These are phyloP conservation scores for Chromis chromis DNA, from an alignment of 2,797 vertebrate genomes.

Conservation along the genomic window DNA sequence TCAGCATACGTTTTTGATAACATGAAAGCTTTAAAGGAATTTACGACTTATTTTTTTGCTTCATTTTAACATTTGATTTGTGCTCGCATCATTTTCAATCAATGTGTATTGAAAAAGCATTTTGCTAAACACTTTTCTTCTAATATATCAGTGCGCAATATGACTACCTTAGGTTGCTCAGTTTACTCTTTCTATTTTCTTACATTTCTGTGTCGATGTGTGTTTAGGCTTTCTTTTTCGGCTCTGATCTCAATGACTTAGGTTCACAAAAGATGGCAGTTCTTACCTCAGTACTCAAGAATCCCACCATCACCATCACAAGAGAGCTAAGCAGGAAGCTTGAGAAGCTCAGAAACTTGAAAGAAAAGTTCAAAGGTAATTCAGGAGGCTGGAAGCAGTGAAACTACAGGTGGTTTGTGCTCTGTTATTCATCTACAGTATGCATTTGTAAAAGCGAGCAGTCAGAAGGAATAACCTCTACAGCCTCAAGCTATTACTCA, in stretches of 20 bases:
- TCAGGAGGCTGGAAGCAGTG: background rate
- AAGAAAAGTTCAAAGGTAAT: constrained; percentile 15
- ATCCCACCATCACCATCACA: background rate
- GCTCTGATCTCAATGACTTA: background rate
- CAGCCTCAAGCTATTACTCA: constrained; percentile 59
- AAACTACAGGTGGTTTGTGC: constrained; percentile 27
- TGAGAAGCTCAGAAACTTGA: constrained; percentile 7
- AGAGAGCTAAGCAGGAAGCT: background rate
- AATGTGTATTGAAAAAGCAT: background rate
- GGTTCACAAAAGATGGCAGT: background rate
- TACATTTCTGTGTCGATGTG: background rate
- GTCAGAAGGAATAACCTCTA: constrained; percentile 48
- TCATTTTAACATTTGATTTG: background rate
- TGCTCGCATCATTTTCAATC: background rate
- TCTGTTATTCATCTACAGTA: constrained; percentile 25
- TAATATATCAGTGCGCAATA: background rate
- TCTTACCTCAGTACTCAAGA: background rate
- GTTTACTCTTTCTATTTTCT: background rate
- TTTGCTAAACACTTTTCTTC: background rate
- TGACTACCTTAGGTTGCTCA: background rate
- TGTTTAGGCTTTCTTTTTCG: too few species aligned
- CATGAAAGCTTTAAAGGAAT: background rate
- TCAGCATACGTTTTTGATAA: constrained; percentile 9
- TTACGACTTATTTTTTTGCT: background rate
- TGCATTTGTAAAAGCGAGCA: constrained; percentile 44